phyloP scores from a whole-genome alignment of 2,888 invertebrate species.

The Agonopterix subpropinquella region DNA sequence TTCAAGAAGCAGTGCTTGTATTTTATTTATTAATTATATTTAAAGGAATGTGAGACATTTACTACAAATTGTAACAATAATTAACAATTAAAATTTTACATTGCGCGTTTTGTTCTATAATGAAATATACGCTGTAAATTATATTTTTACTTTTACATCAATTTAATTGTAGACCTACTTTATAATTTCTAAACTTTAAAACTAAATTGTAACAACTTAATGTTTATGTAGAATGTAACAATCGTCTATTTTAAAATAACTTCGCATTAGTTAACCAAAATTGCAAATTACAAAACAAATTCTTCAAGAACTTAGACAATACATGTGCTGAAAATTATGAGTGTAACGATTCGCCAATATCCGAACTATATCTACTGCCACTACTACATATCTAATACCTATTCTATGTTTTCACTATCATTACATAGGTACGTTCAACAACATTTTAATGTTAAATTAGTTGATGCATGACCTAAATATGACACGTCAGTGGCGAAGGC shows the following conservation, averaged over 20 bases:
- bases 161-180: not conserved
- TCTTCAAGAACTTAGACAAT: not conserved
- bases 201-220: not conserved
- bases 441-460: slow-evolving; percentile 15
- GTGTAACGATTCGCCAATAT: not conserved
- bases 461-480: slow-evolving; percentile 16
- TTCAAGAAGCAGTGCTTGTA: not conserved
- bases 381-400: slow-evolving; percentile 24
- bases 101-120: not conserved
- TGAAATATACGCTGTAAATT: not conserved
- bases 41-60: not conserved
- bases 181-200: not conserved
- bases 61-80: slow-evolving; percentile 6
- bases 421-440: slow-evolving; percentile 22
- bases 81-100: slow-evolving; percentile 13
- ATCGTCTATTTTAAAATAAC: not conserved
- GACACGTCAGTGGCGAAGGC: slow-evolving; percentile 17
- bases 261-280: not conserved
- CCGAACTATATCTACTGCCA: slow-evolving; percentile 14
- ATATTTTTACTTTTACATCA: not conserved
- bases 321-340: not conserved
- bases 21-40: slow-evolving; percentile 11
- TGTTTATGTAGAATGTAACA: not conserved
- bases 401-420: slow-evolving; percentile 24
- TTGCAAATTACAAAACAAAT: not conserved